Evolutionary conservation across 2,113 vertebrate species (phyloP), one percentile per base, ranked within the genome.

Genomic region (Perccottus glenii): DNA sequence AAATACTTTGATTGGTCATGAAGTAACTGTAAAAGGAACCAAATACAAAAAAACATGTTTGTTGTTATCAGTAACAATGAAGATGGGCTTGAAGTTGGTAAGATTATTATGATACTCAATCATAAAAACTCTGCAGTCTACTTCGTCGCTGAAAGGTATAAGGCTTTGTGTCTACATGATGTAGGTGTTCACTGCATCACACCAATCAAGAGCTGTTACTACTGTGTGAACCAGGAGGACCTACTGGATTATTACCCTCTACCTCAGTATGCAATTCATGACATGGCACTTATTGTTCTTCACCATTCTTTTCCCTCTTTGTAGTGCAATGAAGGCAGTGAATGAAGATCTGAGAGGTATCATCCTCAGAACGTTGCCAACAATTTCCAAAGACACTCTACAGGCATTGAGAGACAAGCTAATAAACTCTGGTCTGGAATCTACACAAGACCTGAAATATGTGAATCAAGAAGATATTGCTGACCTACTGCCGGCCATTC

Each of bases 1-100:
- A 9, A 85, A 71, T 38, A 80, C 80, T 45, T n/a, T 64, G 19
- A 66, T 73, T 55, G 63, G 64, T 15, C 43, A 78, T 69, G 70
- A 78, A 5, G 67, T 46, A 11, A 75, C 72, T 16, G 55, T 84
- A 44, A 73, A 81, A 56, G 76, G 76, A 1, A 75, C 69, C 45
- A 70, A 67, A 49, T 73, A 79, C 11, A 76, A 50, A 82, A 55
- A 10, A 63, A 75, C 48, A 77, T 77, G 77, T 4, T 49, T 48
- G 33, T 76, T 27, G 35, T 73, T 16, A 66, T 69, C 19, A 27
- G 19, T 27, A 27, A 27, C 19, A 27, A 27, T 27, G 19, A 27
- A 11, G n/a, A 38, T 64, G 8, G n/a, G n/a, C n/a, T n/a, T n/a
- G n/a, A n/a, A n/a, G n/a, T n/a, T n/a, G n/a, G n/a, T n/a, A 77